Evolutionary conservation across 37 sponge, comb jelly and placozoan species (phyloP).

Genomic region (Diacarnus erythraeanus): DNA sequence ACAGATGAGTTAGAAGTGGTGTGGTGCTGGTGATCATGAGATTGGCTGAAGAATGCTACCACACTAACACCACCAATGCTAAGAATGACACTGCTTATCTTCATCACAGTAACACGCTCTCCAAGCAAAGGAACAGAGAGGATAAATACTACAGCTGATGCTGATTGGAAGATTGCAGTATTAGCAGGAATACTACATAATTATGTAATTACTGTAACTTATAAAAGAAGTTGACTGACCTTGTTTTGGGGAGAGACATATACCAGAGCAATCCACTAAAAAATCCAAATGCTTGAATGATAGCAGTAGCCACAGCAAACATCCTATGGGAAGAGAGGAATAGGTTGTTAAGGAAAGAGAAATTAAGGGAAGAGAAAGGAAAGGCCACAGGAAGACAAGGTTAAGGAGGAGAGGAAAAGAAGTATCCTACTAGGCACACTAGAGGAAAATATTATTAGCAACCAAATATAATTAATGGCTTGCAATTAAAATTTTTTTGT

Average conservation of each 20-base stretch:
- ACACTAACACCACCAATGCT: constrained; percentile 26
- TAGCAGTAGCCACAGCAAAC: constrained; percentile 18
- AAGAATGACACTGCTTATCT: constrained; percentile 36
- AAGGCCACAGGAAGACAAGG: too few relatives aligned
- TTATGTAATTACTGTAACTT: background rate
- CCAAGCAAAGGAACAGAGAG: constrained; percentile 74
- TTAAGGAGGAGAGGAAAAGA: too few relatives aligned
- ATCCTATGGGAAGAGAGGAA: constrained; percentile 3
- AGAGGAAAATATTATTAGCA: too few relatives aligned
- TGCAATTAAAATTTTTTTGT: too few relatives aligned
- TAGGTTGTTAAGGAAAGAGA: too few relatives aligned
- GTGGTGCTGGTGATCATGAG: background rate
- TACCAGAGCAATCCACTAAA: constrained; percentile 53
- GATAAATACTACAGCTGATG: constrained; percentile 64
- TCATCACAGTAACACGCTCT: constrained; percentile 74
- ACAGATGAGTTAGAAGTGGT: background rate
- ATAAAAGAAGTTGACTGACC: constrained; percentile 2
- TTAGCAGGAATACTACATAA: constrained; percentile 75
- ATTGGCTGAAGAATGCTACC: constrained; percentile 19
- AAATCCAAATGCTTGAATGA: constrained; percentile 25
- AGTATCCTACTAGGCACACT: too few relatives aligned
- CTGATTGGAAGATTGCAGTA: constrained; percentile 80
- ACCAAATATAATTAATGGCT: too few relatives aligned
- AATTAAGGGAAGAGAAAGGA: too few relatives aligned
- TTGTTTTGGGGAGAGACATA: constrained; percentile 63